These are phyloP conservation scores for Limanda limanda DNA, from an alignment of 2,113 vertebrate species.

Conservation along the genomic window DNA sequence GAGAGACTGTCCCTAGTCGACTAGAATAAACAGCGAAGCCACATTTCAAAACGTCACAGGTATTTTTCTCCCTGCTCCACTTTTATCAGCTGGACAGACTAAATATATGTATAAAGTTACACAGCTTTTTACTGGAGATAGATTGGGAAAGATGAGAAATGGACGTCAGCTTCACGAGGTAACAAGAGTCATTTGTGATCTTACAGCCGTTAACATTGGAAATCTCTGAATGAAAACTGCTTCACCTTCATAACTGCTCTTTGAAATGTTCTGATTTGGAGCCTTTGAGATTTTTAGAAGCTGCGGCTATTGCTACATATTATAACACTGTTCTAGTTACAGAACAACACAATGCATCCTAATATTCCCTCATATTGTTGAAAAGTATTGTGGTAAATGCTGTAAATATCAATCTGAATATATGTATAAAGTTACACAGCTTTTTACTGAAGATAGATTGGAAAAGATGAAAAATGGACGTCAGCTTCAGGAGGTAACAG, in stretches of 20 bases:
- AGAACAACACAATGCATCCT: too few relatives aligned
- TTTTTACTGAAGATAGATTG: slow-evolving; percentile 14
- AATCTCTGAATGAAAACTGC: neutral
- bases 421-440: slow-evolving; percentile 57
- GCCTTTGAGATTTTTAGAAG: neutral
- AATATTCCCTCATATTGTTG: too few relatives aligned
- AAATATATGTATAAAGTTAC: slow-evolving; percentile 68
- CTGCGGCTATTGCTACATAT: neutral
- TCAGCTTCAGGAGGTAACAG: slow-evolving; percentile 2
- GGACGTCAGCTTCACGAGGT: slow-evolving; percentile 2
- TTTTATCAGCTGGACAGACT: slow-evolving; percentile 74
- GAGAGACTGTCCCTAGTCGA: slow-evolving; percentile 59
- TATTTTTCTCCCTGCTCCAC: slow-evolving; percentile 57
- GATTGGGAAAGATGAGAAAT: slow-evolving; percentile 13
- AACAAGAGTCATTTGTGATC: neutral
- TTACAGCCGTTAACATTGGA: neutral
- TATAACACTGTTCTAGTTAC: neutral
- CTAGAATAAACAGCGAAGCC: slow-evolving; percentile 73
- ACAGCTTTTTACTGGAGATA: slow-evolving; percentile 19
- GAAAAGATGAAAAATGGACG: slow-evolving; percentile 9
- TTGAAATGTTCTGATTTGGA: neutral
- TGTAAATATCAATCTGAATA: slow-evolving; percentile 35
- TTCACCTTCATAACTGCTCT: neutral
- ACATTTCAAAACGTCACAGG: slow-evolving; percentile 71
- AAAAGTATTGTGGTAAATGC: too few relatives aligned